Conservation (phyloP, 2,888 invertebrate genomes). For the Odontocolon sp. region DNA sequence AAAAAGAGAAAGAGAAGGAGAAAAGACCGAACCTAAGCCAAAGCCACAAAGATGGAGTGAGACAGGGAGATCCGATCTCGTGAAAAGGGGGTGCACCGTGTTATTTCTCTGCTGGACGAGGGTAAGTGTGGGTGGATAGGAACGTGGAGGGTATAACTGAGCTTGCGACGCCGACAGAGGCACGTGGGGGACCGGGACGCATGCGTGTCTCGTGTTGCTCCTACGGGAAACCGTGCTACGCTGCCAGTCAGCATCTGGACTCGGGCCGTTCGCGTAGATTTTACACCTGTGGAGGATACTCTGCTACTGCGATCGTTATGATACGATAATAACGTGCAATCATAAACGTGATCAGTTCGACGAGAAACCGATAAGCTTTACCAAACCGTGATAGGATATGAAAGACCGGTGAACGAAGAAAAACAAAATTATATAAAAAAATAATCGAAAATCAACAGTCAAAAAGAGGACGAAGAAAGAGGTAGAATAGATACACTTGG, state of each 20-base stretch:
- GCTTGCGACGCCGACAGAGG: constrained; percentile 70
- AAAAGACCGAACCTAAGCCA: not conserved
- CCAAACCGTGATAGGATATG: constrained; percentile 7
- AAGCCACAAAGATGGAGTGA: not conserved
- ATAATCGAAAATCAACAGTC: not conserved
- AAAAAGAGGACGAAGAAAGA: not conserved
- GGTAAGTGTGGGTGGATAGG: constrained; percentile 35
- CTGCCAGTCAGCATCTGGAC: constrained; percentile 77
- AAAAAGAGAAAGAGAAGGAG: not conserved
- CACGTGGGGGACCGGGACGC: constrained; percentile 75
- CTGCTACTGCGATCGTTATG: not conserved
- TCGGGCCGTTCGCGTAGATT: constrained; percentile 71
- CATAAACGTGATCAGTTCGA: constrained; percentile 22
- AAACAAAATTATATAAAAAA: not conserved
- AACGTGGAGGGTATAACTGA: constrained; percentile 28
- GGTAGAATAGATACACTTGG: not conserved
- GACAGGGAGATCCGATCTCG: constrained; percentile 7
- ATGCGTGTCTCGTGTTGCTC: constrained; percentile 77
- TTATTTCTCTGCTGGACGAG: not conserved
- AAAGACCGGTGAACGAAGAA: constrained; percentile 3
- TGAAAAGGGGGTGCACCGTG: constrained; percentile 24
- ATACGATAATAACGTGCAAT: not conserved
- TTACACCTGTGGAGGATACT: constrained; percentile 60
- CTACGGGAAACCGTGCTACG: constrained; percentile 69
- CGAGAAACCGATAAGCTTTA: not conserved